Evolutionary conservation across 1,140 invertebrate genomes (phyloP).

Genomic region (Drosophila gunungcola): DNA sequence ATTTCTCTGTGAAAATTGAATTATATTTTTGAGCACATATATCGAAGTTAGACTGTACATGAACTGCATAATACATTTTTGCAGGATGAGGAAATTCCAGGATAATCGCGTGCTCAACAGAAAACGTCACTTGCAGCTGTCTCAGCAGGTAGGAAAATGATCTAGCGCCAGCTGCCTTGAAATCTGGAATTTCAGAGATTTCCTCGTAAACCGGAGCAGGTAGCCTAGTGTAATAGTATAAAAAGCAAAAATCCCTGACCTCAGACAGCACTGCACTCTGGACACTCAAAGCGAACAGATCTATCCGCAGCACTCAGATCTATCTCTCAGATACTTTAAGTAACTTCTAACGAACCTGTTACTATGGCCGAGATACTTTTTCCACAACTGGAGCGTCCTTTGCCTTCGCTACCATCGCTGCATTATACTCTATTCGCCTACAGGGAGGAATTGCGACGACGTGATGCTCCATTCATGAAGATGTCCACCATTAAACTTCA

Average conservation of each 20-base stretch:
- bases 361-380: constrained; percentile 67
- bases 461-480: constrained; percentile 64
- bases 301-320: constrained; percentile 12
- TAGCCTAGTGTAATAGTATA: constrained; percentile 41
- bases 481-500: constrained; percentile 77
- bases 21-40: constrained; percentile 10
- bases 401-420: constrained; percentile 66
- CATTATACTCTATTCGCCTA: constrained; percentile 72
- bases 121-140: constrained; percentile 61
- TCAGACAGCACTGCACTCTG: constrained; percentile 26
- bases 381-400: constrained; percentile 60
- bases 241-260: constrained; percentile 18
- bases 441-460: constrained; percentile 66
- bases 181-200: constrained; percentile 36
- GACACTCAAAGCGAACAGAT: constrained; percentile 33
- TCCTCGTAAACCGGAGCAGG: constrained; percentile 36
- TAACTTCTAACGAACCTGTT: background rate
- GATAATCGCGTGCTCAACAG: constrained; percentile 55
- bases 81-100: constrained; percentile 24
- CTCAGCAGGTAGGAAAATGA: constrained; percentile 50
- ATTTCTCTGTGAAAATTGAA: too few relatives aligned
- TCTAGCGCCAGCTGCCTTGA: constrained; percentile 54
- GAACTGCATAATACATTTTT: constrained; percentile 18
- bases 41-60: constrained; percentile 18
- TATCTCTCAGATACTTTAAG: background rate